phyloP scores from a whole-genome alignment of 2,888 invertebrate species.

The Ophion obscuratus region DNA sequence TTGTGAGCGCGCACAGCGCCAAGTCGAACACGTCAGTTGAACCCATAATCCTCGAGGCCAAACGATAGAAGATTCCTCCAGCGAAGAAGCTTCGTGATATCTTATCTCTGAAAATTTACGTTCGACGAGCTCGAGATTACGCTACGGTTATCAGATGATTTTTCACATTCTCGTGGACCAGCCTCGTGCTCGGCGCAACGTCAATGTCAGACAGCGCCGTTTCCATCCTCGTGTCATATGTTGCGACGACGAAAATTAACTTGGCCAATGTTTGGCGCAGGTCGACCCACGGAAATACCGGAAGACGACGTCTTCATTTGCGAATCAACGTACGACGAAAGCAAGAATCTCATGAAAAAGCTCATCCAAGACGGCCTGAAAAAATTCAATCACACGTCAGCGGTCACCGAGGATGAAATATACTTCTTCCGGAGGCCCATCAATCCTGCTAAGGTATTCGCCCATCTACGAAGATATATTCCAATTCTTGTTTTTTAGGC shows the following conservation, averaged over 20 bases:
- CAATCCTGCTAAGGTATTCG: conserved; percentile 87
- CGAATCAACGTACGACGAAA: conserved; percentile 96
- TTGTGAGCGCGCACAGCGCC: too few species aligned
- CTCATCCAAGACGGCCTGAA: conserved; percentile 89
- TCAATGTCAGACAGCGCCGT: not conserved
- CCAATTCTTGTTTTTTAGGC: conserved; percentile 12
- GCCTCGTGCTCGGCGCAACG: not conserved
- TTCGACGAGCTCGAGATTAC: too few species aligned
- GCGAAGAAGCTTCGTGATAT: too few species aligned
- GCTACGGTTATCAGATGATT: too few species aligned
- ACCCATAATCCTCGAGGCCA: too few species aligned
- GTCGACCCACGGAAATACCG: conserved; percentile 96
- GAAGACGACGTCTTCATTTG: conserved; percentile 97
- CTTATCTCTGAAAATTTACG: too few species aligned
- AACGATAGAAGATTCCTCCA: too few species aligned
- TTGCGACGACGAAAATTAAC: not conserved
- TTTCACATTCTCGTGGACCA: too few species aligned
- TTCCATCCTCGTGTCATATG: not conserved
- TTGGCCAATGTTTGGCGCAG: conserved; percentile 83
- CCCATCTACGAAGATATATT: not conserved
- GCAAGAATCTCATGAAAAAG: conserved; percentile 91
- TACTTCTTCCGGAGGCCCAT: conserved; percentile 91
- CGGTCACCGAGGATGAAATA: conserved; percentile 97
- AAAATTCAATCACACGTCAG: conserved; percentile 92
- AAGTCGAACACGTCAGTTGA: too few species aligned